phyloP scores from a whole-genome alignment of 2,888 invertebrate genomes.

The Caenorhabditis imperialis region DNA sequence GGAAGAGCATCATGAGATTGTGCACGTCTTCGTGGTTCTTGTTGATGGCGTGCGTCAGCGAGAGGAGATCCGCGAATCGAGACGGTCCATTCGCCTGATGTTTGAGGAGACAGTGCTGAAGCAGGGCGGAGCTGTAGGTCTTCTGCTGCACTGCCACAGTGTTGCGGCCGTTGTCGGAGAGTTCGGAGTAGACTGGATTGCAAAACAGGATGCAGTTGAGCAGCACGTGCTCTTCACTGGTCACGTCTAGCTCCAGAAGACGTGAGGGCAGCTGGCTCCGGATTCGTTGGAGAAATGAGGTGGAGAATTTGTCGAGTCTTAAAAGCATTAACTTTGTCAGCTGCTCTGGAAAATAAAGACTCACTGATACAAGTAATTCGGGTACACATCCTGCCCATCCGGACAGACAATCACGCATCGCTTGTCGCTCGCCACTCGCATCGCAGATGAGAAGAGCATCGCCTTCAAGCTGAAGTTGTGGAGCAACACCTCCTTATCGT shows the following conservation, averaged over 20 bases:
- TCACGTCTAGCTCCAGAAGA: background rate
- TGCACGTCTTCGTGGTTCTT: background rate
- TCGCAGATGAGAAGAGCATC: background rate
- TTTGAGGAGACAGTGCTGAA: background rate
- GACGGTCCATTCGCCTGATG: background rate
- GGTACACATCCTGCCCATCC: background rate
- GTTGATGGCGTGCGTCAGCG: background rate
- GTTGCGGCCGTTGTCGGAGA: background rate
- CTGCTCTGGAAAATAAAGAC: background rate
- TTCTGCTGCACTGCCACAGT: background rate
- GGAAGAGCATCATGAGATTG: background rate
- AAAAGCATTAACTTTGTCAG: background rate
- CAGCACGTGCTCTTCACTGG: conserved; percentile 7
- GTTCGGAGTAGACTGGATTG: background rate
- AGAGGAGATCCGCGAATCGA: conserved; percentile 2
- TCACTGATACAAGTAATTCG: too few species aligned
- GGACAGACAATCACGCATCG: background rate
- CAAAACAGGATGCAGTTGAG: conserved; percentile 2
- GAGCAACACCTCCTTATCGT: background rate
- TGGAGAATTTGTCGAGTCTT: background rate
- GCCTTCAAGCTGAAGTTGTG: background rate
- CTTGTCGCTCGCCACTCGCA: background rate
- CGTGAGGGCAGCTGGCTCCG: background rate
- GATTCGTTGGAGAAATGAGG: background rate
- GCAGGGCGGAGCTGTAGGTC: background rate